Conservation (phyloP, 2,888 invertebrate species). For the Galerucella pusilla region DNA sequence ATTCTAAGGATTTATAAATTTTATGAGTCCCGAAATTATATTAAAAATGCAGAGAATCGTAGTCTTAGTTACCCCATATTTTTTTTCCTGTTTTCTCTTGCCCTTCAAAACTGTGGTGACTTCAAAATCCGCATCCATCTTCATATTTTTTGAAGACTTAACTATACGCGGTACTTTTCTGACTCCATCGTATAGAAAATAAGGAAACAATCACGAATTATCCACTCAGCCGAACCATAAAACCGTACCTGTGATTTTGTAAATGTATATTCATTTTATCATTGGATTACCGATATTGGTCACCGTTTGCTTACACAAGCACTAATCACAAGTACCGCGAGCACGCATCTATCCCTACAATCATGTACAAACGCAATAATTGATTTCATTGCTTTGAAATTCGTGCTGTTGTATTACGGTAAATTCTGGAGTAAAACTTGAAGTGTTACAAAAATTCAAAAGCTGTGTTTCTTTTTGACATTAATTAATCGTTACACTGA, state of each 20-base stretch:
- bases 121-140: no score
- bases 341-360: not conserved
- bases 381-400: not conserved
- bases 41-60: no score
- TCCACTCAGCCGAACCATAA: not conserved
- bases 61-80: no score
- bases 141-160: no score
- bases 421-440: not conserved
- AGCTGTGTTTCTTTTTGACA: not conserved
- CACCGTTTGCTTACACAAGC: slow-evolving; percentile 6
- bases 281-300: slow-evolving; percentile 4
- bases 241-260: not conserved
- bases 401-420: slow-evolving; percentile 1
- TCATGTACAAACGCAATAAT: slow-evolving; percentile 4
- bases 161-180: not conserved
- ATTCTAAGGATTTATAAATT: no score
- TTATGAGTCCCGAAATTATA: no score
- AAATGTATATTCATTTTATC: not conserved
- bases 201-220: slow-evolving; percentile 1
- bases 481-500: not conserved
- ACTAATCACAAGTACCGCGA: slow-evolving; percentile 1
- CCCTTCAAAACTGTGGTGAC: no score
- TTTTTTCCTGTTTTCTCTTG: no score
- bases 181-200: not conserved
- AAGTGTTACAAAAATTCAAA: not conserved